Evolutionary conservation across 1,140 invertebrate genomes (phyloP).

Genomic region (Cecropterus lyciades): DNA sequence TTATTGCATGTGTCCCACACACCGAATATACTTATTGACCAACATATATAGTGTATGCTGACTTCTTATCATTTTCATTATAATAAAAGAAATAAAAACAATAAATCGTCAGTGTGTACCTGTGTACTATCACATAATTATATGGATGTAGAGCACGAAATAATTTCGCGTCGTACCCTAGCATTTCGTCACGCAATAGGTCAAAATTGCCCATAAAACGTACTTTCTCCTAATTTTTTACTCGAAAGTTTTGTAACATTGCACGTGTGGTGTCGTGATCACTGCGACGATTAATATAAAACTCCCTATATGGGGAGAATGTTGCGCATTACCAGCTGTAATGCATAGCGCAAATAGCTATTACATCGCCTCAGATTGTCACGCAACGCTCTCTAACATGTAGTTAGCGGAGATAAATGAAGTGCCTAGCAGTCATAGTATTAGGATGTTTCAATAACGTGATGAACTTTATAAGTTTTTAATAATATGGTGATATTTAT

Average conservation of each 20-base stretch:
- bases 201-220: constrained; percentile 36
- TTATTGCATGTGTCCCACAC: too few species aligned
- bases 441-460: too few species aligned
- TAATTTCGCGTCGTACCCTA: neutral
- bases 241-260: constrained; percentile 48
- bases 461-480: too few species aligned
- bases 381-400: constrained; percentile 7
- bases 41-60: too few species aligned
- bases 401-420: neutral
- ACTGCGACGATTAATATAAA: constrained; percentile 41
- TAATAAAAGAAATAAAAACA: too few species aligned
- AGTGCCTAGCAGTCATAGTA: too few species aligned
- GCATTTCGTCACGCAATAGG: constrained; percentile 13
- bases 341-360: constrained; percentile 9
- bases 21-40: too few species aligned
- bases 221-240: constrained; percentile 54
- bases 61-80: too few species aligned
- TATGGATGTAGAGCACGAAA: too few species aligned
- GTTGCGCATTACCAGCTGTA: constrained; percentile 30
- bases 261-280: constrained; percentile 38
- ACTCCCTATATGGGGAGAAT: constrained; percentile 40
- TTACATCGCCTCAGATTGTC: constrained; percentile 11
- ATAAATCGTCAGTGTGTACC: too few species aligned
- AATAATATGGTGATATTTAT: too few species aligned
- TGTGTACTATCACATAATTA: too few species aligned